These are phyloP conservation scores for Hyperopisus bebe DNA, from an alignment of 2,113 vertebrate species.

Conservation along the genomic window DNA sequence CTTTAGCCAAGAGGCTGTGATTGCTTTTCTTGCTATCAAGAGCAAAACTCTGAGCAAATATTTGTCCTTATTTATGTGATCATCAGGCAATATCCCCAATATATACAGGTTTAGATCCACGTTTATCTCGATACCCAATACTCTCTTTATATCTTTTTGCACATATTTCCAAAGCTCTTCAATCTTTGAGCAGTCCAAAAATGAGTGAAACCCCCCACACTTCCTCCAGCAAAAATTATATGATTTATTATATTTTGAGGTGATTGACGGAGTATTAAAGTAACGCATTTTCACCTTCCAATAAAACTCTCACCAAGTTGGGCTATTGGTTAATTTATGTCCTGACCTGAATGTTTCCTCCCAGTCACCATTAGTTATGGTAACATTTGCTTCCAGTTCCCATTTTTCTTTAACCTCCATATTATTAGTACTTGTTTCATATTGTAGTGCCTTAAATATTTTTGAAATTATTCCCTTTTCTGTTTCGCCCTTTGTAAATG, in stretches of 20 bases:
- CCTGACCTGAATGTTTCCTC: not conserved
- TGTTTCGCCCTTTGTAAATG: not conserved
- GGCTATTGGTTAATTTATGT: not conserved
- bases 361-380: not conserved
- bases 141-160: not conserved
- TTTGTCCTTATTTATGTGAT: not conserved
- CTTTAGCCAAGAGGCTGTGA: not conserved
- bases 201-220: not conserved
- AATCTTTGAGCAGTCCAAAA: not conserved
- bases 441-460: not conserved
- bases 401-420: not conserved
- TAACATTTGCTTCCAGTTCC: not conserved
- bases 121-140: not conserved
- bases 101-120: not conserved
- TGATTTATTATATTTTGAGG: not conserved
- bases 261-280: not conserved
- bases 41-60: not conserved
- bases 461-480: not conserved
- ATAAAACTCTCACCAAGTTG: not conserved
- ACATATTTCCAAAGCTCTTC: not conserved
- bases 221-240: not conserved
- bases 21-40: not conserved
- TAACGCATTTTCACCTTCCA: not conserved
- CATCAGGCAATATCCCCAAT: not conserved
- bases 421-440: not conserved